phyloP scores from a whole-genome alignment of 2,797 vertebrate genomes.

The Tamandua tetradactyla region DNA sequence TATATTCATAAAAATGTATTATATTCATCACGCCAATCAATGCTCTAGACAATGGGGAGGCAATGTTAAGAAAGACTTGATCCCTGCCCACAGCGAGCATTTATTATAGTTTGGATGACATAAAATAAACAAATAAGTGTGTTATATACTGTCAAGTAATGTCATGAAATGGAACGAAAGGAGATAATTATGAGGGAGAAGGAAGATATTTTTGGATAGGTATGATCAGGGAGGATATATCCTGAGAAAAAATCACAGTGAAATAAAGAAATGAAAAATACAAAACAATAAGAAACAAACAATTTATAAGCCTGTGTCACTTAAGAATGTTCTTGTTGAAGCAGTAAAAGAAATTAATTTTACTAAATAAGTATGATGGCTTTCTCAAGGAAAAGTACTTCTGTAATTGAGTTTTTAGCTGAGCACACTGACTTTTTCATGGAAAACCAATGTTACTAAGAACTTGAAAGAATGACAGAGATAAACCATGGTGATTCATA shows the following conservation, averaged over 20 bases:
- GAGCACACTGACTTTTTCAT: background rate
- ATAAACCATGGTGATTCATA: background rate
- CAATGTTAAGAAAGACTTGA: background rate
- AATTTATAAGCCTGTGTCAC: background rate
- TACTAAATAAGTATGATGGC: background rate
- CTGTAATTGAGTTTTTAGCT: background rate
- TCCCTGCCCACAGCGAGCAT: background rate
- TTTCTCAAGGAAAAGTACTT: constrained; percentile 3
- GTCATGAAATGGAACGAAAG: background rate
- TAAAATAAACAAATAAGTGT: background rate
- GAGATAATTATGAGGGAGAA: background rate
- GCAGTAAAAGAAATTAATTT: background rate
- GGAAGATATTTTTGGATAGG: background rate
- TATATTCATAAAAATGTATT: background rate
- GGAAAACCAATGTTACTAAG: background rate
- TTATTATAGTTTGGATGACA: background rate
- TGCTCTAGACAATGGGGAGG: background rate
- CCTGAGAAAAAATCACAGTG: background rate
- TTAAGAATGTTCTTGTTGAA: background rate
- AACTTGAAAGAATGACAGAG: background rate
- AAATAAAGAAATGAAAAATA: background rate
- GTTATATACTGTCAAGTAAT: background rate
- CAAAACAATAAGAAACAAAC: background rate
- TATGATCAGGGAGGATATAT: background rate
- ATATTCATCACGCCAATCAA: background rate